Evolutionary conservation across 1,140 invertebrate genomes (phyloP).

Genomic region (Ceratitis capitata): DNA sequence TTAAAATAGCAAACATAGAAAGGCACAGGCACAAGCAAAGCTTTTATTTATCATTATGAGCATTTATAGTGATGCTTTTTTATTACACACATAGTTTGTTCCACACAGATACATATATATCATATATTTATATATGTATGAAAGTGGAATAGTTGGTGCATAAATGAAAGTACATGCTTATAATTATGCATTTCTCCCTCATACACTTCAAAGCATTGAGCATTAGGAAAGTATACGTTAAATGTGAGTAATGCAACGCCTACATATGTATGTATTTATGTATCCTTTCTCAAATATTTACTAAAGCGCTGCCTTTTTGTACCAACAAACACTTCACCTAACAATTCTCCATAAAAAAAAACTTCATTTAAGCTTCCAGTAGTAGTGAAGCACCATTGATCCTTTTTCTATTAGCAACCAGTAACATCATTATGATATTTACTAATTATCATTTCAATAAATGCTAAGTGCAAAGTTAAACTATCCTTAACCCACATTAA

Average conservation of each 20-base stretch:
- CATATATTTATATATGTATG: not conserved
- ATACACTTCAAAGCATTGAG: not conserved
- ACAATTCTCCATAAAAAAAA: not conserved
- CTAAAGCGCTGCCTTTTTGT: not conserved
- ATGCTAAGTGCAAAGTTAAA: constrained; percentile 12
- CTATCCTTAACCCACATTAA: constrained; percentile 19
- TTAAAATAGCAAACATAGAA: not conserved
- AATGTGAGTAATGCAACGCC: not conserved
- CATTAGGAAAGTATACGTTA: not conserved
- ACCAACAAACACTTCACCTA: constrained; percentile 6
- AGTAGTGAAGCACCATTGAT: not conserved
- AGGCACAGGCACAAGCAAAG: not conserved
- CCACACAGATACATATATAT: not conserved
- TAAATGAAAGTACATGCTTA: not conserved
- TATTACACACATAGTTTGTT: not conserved
- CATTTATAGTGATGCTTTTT: not conserved
- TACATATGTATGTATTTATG: not conserved
- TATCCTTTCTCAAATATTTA: not conserved
- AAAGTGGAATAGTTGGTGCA: not conserved
- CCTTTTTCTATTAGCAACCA: not conserved
- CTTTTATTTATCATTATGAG: not conserved
- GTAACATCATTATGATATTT: not conserved
- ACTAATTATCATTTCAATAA: constrained; percentile 20
- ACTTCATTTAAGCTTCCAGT: constrained; percentile 4
- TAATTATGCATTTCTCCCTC: not conserved